These are phyloP conservation scores for Oryzias melastigma DNA, from an alignment of 2,113 vertebrate genomes.

Conservation along the genomic window DNA sequence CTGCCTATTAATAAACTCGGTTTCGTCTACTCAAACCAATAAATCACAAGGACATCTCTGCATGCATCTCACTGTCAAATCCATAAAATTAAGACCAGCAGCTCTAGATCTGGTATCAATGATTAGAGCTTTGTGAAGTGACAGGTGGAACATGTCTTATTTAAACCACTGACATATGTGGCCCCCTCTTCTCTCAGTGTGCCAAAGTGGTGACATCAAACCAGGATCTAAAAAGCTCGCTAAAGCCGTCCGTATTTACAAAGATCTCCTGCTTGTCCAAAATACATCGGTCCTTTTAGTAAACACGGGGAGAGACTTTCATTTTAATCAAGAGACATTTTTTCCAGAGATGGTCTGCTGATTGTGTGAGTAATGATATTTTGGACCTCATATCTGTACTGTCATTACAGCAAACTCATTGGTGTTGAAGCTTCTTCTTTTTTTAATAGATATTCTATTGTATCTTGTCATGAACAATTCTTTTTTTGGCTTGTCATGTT, in stretches of 20 bases:
- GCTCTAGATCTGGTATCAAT: background rate
- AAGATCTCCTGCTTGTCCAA: background rate
- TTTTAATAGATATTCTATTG: no score
- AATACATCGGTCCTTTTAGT: no score
- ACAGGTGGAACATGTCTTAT: background rate
- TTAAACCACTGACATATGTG: conserved; percentile 5
- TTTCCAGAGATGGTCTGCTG: no score
- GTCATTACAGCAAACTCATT: no score
- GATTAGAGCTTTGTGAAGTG: background rate
- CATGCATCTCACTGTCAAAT: background rate
- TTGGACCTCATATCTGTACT: no score
- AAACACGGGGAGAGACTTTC: no score
- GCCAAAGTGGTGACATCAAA: background rate
- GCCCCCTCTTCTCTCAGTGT: background rate
- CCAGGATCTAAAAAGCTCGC: background rate
- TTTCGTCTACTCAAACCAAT: background rate
- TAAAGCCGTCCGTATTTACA: background rate
- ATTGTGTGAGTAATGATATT: no score
- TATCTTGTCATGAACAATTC: no score
- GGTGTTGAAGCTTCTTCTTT: no score
- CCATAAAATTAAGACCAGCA: background rate
- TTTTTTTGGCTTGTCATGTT: no score
- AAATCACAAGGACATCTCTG: background rate
- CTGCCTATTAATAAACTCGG: no score
- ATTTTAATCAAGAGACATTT: no score